Base-by-base conservation (phyloP, 2,888 invertebrate species). In the Nomada ferruginata region DNA sequence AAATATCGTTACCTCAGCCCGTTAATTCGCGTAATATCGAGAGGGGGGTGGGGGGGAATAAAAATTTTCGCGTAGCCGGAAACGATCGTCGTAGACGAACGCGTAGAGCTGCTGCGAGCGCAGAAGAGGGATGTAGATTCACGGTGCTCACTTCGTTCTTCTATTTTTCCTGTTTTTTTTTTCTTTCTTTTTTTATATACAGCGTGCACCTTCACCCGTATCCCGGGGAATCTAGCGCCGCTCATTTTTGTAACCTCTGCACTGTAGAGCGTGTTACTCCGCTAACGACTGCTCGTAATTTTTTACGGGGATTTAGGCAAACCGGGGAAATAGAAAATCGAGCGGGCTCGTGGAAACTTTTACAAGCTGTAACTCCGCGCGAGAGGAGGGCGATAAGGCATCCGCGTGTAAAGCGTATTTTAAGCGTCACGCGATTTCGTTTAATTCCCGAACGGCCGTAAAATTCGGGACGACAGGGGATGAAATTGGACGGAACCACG, bases 241-340 rank as follows among this genome's bases (percentile, higher is more conserved):
- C 47, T 52, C 57, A n/a, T 64, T 79, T 76, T 79, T 64, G 77
- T 70, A 64, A 76, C 57, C 64, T 59, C 23, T 29, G 52, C 69
- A 64, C 29, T 65, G 76, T 76, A 47, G 13, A 53, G n/a, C 52
- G 26, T 59, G 79, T 77, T 70, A 59, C 64, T 26, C 47, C 52
- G 77, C 77, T 79, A 79, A 79, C 79, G 79, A 77, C 70, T 60
- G 59, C 53, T 64, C 70, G 53, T 79, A 79, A 77, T 79, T 79
- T 71, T 79, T 79, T 59, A 77, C 70, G 59, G 42, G 60, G 76
- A 76, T 76, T 70, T 63, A 52, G 52, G 15, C 69, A 70, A 73
- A 70, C 77, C 57, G 42, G 68, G 57, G 26, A 50, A 63, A 78
- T 60, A 71, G 70, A 53, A 53, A 70, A 70, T 53, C 44, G 20